phyloP scores from a whole-genome alignment of 37 sponge, comb jelly and placozoan genomes.

The Haliclona indistincta region DNA sequence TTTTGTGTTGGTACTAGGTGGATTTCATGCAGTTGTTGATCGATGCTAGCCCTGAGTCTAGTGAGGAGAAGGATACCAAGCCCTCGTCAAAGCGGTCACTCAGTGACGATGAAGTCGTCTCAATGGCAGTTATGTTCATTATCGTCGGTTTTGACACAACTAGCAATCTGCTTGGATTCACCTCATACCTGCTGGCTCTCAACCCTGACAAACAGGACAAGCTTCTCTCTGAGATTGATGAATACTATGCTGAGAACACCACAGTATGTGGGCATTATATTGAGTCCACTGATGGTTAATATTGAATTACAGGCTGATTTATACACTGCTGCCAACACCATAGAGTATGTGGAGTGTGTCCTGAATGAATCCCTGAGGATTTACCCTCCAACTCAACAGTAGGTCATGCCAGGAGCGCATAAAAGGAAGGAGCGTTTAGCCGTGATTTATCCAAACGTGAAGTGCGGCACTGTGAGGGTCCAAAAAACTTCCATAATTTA shows the following conservation, averaged over 20 bases:
- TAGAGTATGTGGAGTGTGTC: slow-evolving; percentile 78
- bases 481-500: too few species aligned
- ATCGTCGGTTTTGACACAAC: slow-evolving; percentile 8
- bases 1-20: slow-evolving; percentile 25
- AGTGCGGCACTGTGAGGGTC: too few species aligned
- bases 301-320: slow-evolving; percentile 37
- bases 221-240: slow-evolving; percentile 8
- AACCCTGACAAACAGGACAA: slow-evolving; percentile 7
- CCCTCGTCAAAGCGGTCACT: too few species aligned
- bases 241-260: not conserved
- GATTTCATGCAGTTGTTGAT: slow-evolving; percentile 74
- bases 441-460: too few species aligned
- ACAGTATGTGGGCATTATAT: too few species aligned
- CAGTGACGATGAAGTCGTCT: not conserved
- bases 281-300: not conserved
- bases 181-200: slow-evolving; percentile 12
- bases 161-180: slow-evolving; percentile 14
- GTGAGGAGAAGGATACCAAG: not conserved
- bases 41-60: slow-evolving; percentile 43
- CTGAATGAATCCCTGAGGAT: slow-evolving; percentile 78
- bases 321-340: slow-evolving; percentile 63
- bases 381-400: slow-evolving; percentile 73
- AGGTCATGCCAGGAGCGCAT: too few species aligned
- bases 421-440: too few species aligned
- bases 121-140: not conserved